Evolutionary conservation across 2,113 vertebrate species (phyloP).

Genomic region (Tauraco erythrolophus): DNA sequence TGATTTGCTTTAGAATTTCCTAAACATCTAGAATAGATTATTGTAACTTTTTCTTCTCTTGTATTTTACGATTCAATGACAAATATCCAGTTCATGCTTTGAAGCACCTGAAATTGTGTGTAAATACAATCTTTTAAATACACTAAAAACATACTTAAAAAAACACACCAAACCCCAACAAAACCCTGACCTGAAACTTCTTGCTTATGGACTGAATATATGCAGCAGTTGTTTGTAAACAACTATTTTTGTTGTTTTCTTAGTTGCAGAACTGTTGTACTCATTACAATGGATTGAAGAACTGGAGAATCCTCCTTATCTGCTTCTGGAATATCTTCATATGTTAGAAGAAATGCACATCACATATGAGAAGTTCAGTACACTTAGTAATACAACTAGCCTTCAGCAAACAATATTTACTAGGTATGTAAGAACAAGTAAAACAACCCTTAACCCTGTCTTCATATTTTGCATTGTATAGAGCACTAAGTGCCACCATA

Average conservation of each 20-base stretch:
- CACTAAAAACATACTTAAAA: neutral
- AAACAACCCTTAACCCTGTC: neutral
- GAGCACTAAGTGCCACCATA: neutral
- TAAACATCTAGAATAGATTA: neutral
- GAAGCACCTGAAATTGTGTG: neutral
- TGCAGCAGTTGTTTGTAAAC: neutral
- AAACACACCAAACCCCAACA: rapidly evolving
- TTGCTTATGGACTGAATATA: neutral
- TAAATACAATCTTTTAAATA: neutral
- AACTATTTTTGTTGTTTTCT: neutral
- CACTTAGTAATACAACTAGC: constrained; percentile 45
- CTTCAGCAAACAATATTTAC: constrained; percentile 84
- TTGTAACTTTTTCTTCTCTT: neutral
- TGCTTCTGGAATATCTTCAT: constrained; percentile 79
- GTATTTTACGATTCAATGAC: neutral
- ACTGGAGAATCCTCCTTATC: constrained; percentile 75
- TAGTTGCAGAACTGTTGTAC: constrained; percentile 91
- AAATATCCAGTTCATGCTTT: neutral
- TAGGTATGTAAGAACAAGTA: constrained; percentile 76
- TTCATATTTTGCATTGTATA: neutral
- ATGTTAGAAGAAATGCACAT: constrained; percentile 83
- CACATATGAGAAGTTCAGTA: constrained; percentile 71
- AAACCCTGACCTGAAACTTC: neutral
- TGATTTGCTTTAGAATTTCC: neutral
- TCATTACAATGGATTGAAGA: constrained; percentile 94